Percentiles rank a stretch among this genome's conserved stretches.
phyloP scores from a whole-genome alignment of 2,113 vertebrate species.

The Melanocharis versteri region DNA sequence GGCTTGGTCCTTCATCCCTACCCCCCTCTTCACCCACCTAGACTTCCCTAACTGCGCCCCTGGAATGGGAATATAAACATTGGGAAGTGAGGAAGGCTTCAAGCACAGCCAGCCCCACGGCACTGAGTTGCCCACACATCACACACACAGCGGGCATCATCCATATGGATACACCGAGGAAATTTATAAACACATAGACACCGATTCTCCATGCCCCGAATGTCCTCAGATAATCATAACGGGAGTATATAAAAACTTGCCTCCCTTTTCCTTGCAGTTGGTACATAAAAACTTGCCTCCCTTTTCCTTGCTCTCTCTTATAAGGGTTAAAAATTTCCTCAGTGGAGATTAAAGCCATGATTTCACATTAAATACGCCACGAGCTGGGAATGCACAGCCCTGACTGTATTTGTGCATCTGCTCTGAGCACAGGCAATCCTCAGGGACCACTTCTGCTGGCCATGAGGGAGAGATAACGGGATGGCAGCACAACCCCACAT shows the following conservation, averaged over 20 bases:
- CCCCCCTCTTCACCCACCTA: neutral
- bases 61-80: accelerated
- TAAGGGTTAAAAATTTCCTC: neutral
- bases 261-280: neutral
- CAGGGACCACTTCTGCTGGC: neutral
- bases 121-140: neutral
- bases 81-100: neutral
- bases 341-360: neutral
- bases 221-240: neutral
- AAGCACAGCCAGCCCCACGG: accelerated
- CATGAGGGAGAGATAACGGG: neutral
- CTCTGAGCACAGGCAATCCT: neutral
- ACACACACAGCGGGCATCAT: accelerated
- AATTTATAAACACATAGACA: neutral
- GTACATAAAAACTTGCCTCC: neutral
- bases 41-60: neutral
- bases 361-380: neutral
- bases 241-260: neutral
- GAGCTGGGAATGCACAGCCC: neutral
- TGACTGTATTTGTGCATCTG: neutral
- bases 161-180: neutral
- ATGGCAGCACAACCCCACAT: neutral
- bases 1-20: neutral
- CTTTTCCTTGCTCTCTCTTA: neutral
- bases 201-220: neutral